Conservation (phyloP, 1,140 invertebrate species). For the Temnothorax longispinosus region DNA sequence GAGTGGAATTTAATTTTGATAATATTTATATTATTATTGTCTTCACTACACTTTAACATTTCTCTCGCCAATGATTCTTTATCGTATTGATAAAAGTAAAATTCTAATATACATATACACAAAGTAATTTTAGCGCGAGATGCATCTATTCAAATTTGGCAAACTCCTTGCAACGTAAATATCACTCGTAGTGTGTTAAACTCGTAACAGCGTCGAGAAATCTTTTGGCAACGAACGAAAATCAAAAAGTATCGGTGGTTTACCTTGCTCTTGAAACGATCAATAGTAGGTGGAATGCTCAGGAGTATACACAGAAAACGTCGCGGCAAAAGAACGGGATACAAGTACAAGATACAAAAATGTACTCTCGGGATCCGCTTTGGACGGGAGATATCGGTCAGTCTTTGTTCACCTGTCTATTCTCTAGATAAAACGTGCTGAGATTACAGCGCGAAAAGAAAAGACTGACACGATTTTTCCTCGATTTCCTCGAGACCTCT, state of each 20-base stretch:
- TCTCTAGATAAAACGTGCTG: constrained; percentile 31
- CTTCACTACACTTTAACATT: not conserved
- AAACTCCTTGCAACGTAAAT: not conserved
- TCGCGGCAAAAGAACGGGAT: constrained; percentile 12
- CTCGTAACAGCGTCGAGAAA: not conserved
- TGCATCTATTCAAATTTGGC: not conserved
- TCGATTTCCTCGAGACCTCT: not conserved
- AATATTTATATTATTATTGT: not conserved
- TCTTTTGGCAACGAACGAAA: constrained; percentile 20
- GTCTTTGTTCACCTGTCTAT: constrained; percentile 57
- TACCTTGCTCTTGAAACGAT: constrained; percentile 41
- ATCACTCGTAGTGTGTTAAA: not conserved
- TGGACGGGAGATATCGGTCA: constrained; percentile 36
- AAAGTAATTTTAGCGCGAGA: not conserved
- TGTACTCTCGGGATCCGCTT: constrained; percentile 44
- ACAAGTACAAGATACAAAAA: constrained; percentile 27
- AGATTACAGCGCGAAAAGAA: constrained; percentile 26
- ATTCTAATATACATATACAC: not conserved
- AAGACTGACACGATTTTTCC: not conserved
- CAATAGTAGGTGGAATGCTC: not conserved
- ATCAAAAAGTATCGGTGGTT: not conserved
- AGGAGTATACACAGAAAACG: constrained; percentile 15
- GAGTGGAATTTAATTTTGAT: constrained; percentile 9
- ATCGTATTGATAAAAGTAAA: not conserved
- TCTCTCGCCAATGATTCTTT: not conserved